phyloP scores from a whole-genome alignment of 2,888 invertebrate species.

The Leptura quadrifasciata region DNA sequence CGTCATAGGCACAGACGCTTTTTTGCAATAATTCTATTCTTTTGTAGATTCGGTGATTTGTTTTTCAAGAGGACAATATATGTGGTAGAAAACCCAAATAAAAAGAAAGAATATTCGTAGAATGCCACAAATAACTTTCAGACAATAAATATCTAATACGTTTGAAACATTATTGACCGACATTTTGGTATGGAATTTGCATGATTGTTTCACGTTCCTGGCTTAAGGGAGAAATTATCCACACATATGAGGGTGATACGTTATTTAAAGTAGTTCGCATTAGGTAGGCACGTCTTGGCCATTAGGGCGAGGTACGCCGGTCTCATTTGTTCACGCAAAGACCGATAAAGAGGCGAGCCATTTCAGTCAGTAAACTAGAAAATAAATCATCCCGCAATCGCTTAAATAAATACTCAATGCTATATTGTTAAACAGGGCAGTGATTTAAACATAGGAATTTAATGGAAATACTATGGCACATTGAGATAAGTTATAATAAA shows the following conservation, averaged over 20 bases:
- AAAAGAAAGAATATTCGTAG: too few species aligned
- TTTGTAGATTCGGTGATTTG: too few species aligned
- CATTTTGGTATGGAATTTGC: slow-evolving; percentile 37
- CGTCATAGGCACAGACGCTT: too few species aligned
- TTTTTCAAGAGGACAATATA: too few species aligned
- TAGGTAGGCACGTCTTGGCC: slow-evolving; percentile 34
- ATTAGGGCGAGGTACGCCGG: slow-evolving; percentile 32
- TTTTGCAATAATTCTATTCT: too few species aligned
- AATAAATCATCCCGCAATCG: slow-evolving; percentile 5
- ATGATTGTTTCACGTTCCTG: slow-evolving; percentile 34
- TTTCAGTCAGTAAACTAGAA: slow-evolving; percentile 16
- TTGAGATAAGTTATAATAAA: not conserved
- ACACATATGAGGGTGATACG: slow-evolving; percentile 29
- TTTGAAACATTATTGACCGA: slow-evolving; percentile 33
- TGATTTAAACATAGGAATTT: not conserved
- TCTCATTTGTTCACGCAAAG: slow-evolving; percentile 35
- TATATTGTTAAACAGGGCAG: slow-evolving; percentile 8
- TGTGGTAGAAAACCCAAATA: too few species aligned
- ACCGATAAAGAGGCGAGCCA: slow-evolving; percentile 35
- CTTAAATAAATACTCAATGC: slow-evolving; percentile 11
- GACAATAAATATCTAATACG: slow-evolving; percentile 6
- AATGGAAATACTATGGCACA: slow-evolving; percentile 6
- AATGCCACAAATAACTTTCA: too few species aligned
- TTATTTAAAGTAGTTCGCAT: slow-evolving; percentile 28
- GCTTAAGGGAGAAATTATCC: slow-evolving; percentile 33